Evolutionary conservation across 2,888 invertebrate species (phyloP).

Genomic region (Cryptus viduatorius): DNA sequence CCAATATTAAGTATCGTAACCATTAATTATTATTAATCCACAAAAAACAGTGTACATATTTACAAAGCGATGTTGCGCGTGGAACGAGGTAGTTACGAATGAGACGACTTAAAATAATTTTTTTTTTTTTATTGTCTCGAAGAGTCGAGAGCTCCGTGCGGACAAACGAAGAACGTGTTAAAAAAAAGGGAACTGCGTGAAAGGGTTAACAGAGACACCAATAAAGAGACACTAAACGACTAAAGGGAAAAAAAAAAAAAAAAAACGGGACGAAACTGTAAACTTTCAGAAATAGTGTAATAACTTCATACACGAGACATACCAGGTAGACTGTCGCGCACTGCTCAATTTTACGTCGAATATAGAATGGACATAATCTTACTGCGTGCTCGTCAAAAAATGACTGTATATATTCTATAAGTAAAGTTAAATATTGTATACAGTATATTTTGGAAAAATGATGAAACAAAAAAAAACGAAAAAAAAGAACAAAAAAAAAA

Average conservation of each 20-base stretch:
- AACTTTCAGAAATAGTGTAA: constrained; percentile 71
- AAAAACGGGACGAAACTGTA: constrained; percentile 63
- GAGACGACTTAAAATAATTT: constrained; percentile 66
- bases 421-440: constrained; percentile 84
- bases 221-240: constrained; percentile 73
- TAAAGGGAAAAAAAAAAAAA: background rate
- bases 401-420: constrained; percentile 84
- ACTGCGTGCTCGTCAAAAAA: constrained; percentile 79
- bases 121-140: constrained; percentile 38
- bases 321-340: constrained; percentile 80
- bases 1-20: constrained; percentile 82
- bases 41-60: constrained; percentile 83
- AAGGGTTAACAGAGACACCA: constrained; percentile 43
- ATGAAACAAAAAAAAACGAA: constrained; percentile 27
- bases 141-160: constrained; percentile 75
- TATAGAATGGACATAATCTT: constrained; percentile 73
- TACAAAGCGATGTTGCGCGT: constrained; percentile 77
- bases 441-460: constrained; percentile 84
- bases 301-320: constrained; percentile 74
- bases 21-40: constrained; percentile 82
- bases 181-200: constrained; percentile 57
- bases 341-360: constrained; percentile 82
- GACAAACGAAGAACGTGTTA: constrained; percentile 62
- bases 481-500: background rate
- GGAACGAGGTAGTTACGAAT: constrained; percentile 69